Percentiles rank a stretch among this genome's conserved stretches.
Evolutionary conservation across 2,113 vertebrate genomes (phyloP).

Genomic region (Zosterops pallidus): DNA sequence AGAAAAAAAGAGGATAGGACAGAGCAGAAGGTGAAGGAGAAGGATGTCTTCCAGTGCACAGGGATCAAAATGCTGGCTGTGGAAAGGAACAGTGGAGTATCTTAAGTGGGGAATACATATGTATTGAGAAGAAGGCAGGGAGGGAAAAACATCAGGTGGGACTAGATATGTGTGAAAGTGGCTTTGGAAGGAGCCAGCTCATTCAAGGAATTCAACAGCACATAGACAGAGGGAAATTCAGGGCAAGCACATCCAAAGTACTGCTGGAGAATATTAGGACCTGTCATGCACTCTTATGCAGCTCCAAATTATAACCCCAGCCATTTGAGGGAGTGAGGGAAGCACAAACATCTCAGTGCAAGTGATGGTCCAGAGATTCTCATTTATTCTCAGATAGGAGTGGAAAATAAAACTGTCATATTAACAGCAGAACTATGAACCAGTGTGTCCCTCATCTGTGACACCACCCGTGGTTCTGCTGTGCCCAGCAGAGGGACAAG

Average conservation of each 20-base stretch:
- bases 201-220: not conserved
- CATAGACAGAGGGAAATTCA: not conserved
- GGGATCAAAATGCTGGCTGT: not conserved
- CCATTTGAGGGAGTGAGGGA: not conserved
- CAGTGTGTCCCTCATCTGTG: not conserved
- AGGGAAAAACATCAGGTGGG: not conserved
- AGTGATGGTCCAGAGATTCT: not conserved
- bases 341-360: not conserved
- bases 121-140: not conserved
- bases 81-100: not conserved
- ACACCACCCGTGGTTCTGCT: accelerated
- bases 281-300: not conserved
- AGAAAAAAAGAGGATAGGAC: not conserved
- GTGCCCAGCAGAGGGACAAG: accelerated
- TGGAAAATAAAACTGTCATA: not conserved
- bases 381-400: not conserved
- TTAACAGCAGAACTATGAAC: not conserved
- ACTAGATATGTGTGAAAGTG: not conserved
- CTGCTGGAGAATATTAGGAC: not conserved
- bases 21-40: not conserved
- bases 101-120: not conserved
- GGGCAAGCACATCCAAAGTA: not conserved
- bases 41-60: not conserved
- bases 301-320: constrained; percentile 14
- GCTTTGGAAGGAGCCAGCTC: not conserved